A percentile compares a stretch with the other conserved stretches of the same genome.
phyloP scores from a whole-genome alignment of 2,888 invertebrate species.

The Tribolium freemani region DNA sequence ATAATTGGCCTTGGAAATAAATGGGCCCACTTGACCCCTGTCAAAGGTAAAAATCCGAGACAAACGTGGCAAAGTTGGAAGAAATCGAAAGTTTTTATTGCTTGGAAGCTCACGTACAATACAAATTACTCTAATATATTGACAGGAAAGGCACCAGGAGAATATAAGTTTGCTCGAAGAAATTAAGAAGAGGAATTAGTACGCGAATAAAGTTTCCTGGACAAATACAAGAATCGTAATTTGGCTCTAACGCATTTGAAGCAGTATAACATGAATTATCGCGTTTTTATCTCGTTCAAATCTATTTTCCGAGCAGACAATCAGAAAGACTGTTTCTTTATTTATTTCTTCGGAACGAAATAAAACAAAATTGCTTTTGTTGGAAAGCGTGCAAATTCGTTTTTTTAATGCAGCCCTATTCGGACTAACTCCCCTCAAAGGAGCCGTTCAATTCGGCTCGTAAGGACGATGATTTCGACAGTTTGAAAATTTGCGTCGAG shows the following conservation, averaged over 20 bases:
- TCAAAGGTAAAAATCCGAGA: slow-evolving; percentile 19
- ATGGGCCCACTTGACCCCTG: slow-evolving; percentile 16
- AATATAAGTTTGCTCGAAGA: slow-evolving; percentile 9
- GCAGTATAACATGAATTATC: slow-evolving; percentile 21
- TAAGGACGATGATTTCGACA: slow-evolving; percentile 14
- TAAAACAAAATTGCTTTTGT: slow-evolving; percentile 34
- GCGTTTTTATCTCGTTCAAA: neutral
- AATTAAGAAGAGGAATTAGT: slow-evolving; percentile 16
- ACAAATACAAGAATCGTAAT: neutral
- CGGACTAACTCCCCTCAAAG: slow-evolving; percentile 31
- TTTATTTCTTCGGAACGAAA: slow-evolving; percentile 20
- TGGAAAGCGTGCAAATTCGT: slow-evolving; percentile 14
- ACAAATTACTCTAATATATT: slow-evolving; percentile 33
- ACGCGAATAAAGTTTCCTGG: neutral
- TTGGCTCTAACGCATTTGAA: neutral
- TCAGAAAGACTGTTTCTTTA: slow-evolving; percentile 25
- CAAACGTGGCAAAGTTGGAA: neutral
- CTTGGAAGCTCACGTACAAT: slow-evolving; percentile 22
- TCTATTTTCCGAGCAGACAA: slow-evolving; percentile 2
- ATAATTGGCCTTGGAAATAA: slow-evolving; percentile 26
- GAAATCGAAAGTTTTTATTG: slow-evolving; percentile 22
- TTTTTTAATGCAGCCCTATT: slow-evolving; percentile 25
- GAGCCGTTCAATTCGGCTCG: slow-evolving; percentile 19
- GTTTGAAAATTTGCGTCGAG: slow-evolving; percentile 19
- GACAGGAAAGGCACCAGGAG: slow-evolving; percentile 21